A percentile compares a stretch with the other conserved stretches of the same genome.
These are phyloP conservation scores for Nezara viridula DNA, from an alignment of 2,888 invertebrate species.

Conservation along the genomic window DNA sequence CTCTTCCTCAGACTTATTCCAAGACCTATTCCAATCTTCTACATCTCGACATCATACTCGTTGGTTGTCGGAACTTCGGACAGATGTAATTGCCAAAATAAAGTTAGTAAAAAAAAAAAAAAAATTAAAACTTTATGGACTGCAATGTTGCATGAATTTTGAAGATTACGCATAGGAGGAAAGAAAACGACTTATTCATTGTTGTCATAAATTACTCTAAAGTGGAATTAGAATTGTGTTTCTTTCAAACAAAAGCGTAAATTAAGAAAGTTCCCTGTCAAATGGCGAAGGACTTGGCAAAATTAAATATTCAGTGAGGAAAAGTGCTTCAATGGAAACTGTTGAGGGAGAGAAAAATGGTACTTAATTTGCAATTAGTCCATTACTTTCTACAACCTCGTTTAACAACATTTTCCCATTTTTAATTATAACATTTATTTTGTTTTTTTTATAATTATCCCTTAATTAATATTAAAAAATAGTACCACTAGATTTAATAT, in stretches of 20 bases:
- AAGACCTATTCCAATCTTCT: no score
- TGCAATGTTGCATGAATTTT: no score
- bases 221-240: constrained; percentile 1
- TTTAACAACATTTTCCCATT: background rate
- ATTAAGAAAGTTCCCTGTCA: constrained; percentile 29
- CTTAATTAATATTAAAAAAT: no score
- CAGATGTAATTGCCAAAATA: no score
- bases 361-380: background rate
- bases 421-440: background rate
- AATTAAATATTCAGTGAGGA: background rate
- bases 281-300: background rate
- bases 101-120: no score
- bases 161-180: background rate
- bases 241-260: background rate
- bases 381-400: background rate
- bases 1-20: no score
- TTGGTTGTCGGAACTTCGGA: no score
- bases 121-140: no score
- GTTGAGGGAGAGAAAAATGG: background rate
- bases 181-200: background rate
- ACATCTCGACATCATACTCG: no score
- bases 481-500: no score
- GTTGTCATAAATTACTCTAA: background rate
- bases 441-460: background rate
- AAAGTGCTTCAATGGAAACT: background rate